phyloP scores from a whole-genome alignment of 2,888 invertebrate species.

The Synanthedon myopaeformis region DNA sequence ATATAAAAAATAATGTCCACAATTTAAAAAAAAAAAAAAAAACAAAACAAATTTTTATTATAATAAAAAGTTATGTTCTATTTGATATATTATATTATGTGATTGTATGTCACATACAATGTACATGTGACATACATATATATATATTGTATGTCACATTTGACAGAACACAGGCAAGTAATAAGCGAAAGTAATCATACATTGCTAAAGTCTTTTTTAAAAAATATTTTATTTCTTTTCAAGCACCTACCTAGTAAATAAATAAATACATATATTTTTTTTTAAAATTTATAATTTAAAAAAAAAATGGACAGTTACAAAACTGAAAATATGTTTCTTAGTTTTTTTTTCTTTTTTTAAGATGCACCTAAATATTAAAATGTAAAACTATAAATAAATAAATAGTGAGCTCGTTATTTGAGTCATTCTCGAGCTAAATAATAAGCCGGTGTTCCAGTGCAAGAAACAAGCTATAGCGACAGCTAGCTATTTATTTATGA shows the following conservation, averaged over 20 bases:
- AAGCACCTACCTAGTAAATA: background rate
- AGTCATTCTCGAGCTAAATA: background rate
- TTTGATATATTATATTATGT: too few relatives aligned
- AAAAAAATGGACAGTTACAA: background rate
- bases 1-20: too few relatives aligned
- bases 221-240: slow-evolving; percentile 1
- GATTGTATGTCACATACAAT: too few relatives aligned
- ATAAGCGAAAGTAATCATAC: too few relatives aligned
- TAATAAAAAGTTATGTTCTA: too few relatives aligned
- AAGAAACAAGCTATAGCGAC: background rate
- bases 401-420: slow-evolving; percentile 8
- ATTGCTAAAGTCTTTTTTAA: too few relatives aligned
- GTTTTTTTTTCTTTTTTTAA: background rate
- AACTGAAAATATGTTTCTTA: background rate
- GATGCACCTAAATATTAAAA: background rate
- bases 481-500: too few relatives aligned
- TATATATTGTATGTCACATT: too few relatives aligned
- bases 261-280: background rate
- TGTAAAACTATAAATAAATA: slow-evolving; percentile 3
- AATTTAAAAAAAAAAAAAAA: too few relatives aligned
- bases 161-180: too few relatives aligned
- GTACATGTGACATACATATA: too few relatives aligned
- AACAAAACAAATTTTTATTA: too few relatives aligned
- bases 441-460: background rate
- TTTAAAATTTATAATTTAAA: background rate